Conservation (phyloP, 1,140 invertebrate genomes). For the Venustaconcha ellipsiformis region DNA sequence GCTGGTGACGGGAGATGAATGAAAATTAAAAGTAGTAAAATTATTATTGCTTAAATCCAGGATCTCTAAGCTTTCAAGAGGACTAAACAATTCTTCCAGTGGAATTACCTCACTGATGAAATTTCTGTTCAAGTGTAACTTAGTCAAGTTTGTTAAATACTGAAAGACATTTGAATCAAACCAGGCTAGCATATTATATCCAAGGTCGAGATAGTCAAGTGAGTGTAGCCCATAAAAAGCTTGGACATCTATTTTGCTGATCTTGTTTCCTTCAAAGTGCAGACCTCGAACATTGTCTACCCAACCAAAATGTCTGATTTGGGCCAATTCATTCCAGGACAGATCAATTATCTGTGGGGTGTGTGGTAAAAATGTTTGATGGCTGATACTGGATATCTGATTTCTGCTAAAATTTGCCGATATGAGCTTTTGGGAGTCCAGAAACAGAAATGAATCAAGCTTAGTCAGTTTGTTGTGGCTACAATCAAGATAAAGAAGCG, state of each 20-base stretch:
- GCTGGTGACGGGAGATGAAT: conserved; percentile 1
- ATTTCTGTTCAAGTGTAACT: conserved; percentile 10
- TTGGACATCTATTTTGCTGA: conserved; percentile 18
- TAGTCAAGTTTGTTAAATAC: conserved; percentile 16
- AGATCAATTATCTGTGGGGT: conserved; percentile 23
- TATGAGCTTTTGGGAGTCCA: conserved; percentile 19
- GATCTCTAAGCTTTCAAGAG: conserved; percentile 1
- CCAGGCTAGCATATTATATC: conserved; percentile 2
- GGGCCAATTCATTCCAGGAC: conserved; percentile 6
- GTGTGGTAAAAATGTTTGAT: conserved; percentile 23
- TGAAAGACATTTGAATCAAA: conserved; percentile 12
- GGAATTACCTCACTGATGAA: conserved; percentile 1
- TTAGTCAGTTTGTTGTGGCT: conserved; percentile 14
- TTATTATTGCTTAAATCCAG: conserved; percentile 27
- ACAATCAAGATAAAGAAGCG: conserved; percentile 4
- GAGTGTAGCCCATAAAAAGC: conserved; percentile 20
- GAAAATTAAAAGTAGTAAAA: conserved; percentile 8
- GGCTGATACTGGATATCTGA: conserved; percentile 10
- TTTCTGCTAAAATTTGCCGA: conserved; percentile 15
- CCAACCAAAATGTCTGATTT: conserved; percentile 25
- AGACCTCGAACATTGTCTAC: conserved; percentile 3
- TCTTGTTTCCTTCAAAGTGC: conserved; percentile 6
- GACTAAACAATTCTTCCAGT: conserved; percentile 9
- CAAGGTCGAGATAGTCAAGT: conserved; percentile 7
- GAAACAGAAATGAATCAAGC: conserved; percentile 19